These are phyloP conservation scores for Carterocephalus palaemon DNA, from an alignment of 2,888 invertebrate genomes.

Conservation along the genomic window DNA sequence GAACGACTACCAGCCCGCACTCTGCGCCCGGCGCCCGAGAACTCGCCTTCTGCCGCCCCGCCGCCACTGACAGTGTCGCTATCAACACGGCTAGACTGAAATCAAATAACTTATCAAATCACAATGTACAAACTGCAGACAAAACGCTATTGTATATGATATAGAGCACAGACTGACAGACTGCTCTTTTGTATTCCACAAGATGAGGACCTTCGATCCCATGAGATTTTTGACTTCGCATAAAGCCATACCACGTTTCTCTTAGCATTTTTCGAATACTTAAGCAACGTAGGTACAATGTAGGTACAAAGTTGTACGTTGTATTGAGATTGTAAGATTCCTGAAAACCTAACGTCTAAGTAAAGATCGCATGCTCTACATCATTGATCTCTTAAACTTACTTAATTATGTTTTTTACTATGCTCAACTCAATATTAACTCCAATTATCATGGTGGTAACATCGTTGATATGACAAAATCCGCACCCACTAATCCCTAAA, in stretches of 20 bases:
- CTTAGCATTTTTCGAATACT: background rate
- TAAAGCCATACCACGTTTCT: constrained; percentile 34
- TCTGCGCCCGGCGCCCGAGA: constrained; percentile 23
- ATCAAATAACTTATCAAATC: constrained; percentile 68
- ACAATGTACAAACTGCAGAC: constrained; percentile 49
- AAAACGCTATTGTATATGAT: constrained; percentile 42
- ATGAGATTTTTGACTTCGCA: constrained; percentile 54
- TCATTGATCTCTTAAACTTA: no score
- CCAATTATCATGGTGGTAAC: no score
- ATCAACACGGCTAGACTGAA: constrained; percentile 38
- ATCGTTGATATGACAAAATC: no score
- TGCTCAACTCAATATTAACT: no score
- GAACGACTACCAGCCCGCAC: constrained; percentile 49
- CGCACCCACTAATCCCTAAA: no score
- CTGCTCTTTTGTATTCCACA: constrained; percentile 46
- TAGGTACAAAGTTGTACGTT: constrained; percentile 22
- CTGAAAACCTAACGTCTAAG: no score
- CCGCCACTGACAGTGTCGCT: constrained; percentile 43
- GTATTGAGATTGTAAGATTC: constrained; percentile 38
- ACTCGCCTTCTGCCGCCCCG: constrained; percentile 41
- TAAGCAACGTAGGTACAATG: background rate
- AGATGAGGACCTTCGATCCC: constrained; percentile 48
- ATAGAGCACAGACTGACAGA: constrained; percentile 58
- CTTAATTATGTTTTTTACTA: no score
- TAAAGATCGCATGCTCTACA: no score